A percentile compares a stretch with the other conserved stretches of the same genome.
These are phyloP conservation scores for Sebastes fasciatus DNA, from an alignment of 2,113 vertebrate genomes.

Conservation along the genomic window DNA sequence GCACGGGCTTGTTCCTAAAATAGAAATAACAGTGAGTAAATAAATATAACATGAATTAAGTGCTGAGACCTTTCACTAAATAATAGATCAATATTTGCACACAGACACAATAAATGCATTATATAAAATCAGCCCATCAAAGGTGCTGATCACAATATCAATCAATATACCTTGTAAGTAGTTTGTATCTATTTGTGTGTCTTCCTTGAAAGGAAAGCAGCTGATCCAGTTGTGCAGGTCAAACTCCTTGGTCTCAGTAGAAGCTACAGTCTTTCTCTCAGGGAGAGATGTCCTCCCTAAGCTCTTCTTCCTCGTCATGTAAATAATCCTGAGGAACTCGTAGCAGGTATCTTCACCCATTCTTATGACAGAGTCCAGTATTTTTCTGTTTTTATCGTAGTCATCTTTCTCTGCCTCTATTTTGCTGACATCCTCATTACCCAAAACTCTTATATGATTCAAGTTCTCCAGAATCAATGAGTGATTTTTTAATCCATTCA, in stretches of 20 bases:
- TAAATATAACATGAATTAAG: not conserved
- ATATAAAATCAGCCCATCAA: too few species aligned
- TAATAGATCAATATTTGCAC: not conserved
- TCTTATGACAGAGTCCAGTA: constrained; percentile 9
- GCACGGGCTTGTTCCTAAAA: not conserved
- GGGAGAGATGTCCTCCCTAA: too few species aligned
- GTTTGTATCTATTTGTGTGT: too few species aligned
- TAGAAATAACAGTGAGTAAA: not conserved
- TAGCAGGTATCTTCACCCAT: constrained; percentile 34
- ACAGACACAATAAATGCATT: not conserved
- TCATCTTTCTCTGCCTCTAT: constrained; percentile 27
- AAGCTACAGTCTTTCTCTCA: too few species aligned
- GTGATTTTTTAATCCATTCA: constrained; percentile 8
- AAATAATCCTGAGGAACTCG: constrained; percentile 37
- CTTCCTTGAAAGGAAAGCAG: too few species aligned
- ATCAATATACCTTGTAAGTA: too few species aligned
- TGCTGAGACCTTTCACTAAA: not conserved
- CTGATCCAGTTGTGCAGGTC: too few species aligned
- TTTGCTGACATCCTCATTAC: constrained; percentile 5
- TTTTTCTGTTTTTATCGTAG: not conserved
- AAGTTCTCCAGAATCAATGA: constrained; percentile 49
- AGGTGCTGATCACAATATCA: too few species aligned
- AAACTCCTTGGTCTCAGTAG: too few species aligned
- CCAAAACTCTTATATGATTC: constrained; percentile 1
- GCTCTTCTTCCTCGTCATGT: not conserved